Evolutionary conservation across 2,113 vertebrate species (phyloP).

Genomic region (Conger conger): DNA sequence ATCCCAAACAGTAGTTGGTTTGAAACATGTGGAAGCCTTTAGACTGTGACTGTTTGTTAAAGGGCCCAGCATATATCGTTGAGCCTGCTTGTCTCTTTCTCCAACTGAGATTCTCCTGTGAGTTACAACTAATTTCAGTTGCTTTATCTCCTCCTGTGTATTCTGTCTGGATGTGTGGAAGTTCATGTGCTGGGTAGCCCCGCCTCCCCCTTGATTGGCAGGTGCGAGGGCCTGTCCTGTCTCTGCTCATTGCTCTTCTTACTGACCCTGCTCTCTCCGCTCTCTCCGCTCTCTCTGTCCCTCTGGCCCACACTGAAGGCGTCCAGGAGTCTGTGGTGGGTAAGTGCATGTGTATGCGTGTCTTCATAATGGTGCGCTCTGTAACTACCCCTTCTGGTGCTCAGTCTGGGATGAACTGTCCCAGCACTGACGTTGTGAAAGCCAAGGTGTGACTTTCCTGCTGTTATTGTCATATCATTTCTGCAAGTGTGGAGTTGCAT

Average conservation of each 20-base stretch:
- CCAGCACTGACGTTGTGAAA: neutral
- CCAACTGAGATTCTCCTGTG: neutral
- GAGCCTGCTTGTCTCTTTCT: no score
- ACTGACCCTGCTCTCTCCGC: slow-evolving; percentile 24
- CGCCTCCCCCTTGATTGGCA: neutral
- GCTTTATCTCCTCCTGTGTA: neutral
- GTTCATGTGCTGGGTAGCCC: neutral
- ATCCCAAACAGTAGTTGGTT: no score
- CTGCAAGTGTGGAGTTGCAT: neutral
- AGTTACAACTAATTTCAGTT: neutral
- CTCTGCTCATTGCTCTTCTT: neutral
- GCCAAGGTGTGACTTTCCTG: neutral
- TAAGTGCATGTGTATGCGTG: slow-evolving; percentile 48
- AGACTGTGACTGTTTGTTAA: neutral
- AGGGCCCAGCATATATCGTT: no score
- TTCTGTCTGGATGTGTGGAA: neutral
- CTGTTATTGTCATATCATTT: neutral
- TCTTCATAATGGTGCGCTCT: neutral
- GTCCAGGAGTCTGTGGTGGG: slow-evolving; percentile 67
- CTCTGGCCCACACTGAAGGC: slow-evolving; percentile 52
- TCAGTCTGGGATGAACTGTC: neutral
- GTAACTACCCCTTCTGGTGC: neutral
- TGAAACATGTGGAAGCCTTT: no score
- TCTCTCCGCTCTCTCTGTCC: neutral
- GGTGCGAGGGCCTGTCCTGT: neutral